Evolutionary conservation across 2,113 vertebrate genomes (phyloP).

Genomic region (Cettia cetti): DNA sequence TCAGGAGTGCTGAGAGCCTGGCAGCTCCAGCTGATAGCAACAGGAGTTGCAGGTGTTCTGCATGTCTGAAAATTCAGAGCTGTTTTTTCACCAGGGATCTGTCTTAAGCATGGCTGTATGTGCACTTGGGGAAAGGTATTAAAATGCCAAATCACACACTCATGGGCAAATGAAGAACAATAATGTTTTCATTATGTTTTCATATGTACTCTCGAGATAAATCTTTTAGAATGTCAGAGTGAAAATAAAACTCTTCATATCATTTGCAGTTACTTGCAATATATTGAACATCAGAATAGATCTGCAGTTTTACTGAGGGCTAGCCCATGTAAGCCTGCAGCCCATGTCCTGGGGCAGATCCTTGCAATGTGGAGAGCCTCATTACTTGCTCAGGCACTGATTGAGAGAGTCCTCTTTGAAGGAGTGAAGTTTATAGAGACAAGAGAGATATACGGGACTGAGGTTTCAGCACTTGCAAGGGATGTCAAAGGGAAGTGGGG

Average conservation of each 20-base stretch:
- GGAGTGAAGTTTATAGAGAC: background rate
- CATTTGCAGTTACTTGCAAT: background rate
- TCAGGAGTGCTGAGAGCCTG: background rate
- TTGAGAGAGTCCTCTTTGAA: background rate
- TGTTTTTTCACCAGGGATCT: background rate
- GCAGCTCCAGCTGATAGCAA: background rate
- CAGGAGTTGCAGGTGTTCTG: background rate
- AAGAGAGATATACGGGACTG: fast-evolving
- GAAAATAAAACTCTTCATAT: background rate
- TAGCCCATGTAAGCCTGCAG: background rate
- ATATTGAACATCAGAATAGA: background rate
- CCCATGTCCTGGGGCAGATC: background rate
- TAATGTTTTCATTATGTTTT: background rate
- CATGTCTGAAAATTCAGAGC: background rate
- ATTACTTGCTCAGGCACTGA: background rate
- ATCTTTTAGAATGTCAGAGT: background rate
- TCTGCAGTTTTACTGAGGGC: background rate
- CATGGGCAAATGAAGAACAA: background rate
- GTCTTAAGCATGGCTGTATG: background rate
- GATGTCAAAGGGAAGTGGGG: background rate
- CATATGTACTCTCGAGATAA: background rate
- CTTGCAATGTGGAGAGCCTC: background rate
- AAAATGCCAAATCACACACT: background rate
- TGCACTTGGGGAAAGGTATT: background rate
- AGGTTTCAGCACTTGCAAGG: background rate